Percentiles rank a stretch among this genome's conserved stretches.
These are phyloP conservation scores for Danionella cerebrum DNA, from an alignment of 2,113 vertebrate species.

Conservation along the genomic window DNA sequence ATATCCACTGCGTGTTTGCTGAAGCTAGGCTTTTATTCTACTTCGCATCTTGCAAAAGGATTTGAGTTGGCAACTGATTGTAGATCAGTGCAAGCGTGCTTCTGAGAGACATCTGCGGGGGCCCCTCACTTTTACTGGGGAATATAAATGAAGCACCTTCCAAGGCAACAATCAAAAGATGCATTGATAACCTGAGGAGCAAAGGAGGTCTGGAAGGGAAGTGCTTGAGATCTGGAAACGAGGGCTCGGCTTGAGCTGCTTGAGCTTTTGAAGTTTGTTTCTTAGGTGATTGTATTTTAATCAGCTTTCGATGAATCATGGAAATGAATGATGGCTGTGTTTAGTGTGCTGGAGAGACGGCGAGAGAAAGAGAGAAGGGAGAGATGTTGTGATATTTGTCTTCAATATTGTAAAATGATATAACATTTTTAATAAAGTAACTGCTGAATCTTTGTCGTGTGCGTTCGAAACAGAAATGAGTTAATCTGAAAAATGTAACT, in stretches of 20 bases:
- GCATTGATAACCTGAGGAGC: slow-evolving; percentile 56
- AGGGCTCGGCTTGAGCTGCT: neutral
- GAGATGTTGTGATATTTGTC: neutral
- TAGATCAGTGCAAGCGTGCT: slow-evolving; percentile 32
- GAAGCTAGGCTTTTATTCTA: neutral
- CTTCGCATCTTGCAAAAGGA: slow-evolving; percentile 1
- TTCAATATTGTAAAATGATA: neutral
- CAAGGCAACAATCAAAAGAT: slow-evolving; percentile 62
- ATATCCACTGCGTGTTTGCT: slow-evolving; percentile 43
- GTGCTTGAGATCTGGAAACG: slow-evolving; percentile 5
- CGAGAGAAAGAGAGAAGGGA: neutral
- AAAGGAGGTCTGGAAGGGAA: slow-evolving; percentile 41
- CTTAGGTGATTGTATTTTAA: slow-evolving; percentile 17
- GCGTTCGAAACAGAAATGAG: too few species aligned
- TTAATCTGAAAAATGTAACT: too few species aligned
- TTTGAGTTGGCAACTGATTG: slow-evolving; percentile 10
- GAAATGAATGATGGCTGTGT: neutral
- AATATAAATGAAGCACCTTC: slow-evolving; percentile 60
- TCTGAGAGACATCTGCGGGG: slow-evolving; percentile 40
- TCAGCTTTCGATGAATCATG: slow-evolving; percentile 1
- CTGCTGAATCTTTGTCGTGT: too few species aligned
- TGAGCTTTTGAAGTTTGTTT: slow-evolving; percentile 22
- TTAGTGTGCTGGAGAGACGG: neutral
- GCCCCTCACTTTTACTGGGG: slow-evolving; percentile 47
- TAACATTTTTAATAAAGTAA: too few species aligned